Base-by-base conservation (phyloP, 2,113 vertebrate species). In the Tenrec ecaudatus region DNA sequence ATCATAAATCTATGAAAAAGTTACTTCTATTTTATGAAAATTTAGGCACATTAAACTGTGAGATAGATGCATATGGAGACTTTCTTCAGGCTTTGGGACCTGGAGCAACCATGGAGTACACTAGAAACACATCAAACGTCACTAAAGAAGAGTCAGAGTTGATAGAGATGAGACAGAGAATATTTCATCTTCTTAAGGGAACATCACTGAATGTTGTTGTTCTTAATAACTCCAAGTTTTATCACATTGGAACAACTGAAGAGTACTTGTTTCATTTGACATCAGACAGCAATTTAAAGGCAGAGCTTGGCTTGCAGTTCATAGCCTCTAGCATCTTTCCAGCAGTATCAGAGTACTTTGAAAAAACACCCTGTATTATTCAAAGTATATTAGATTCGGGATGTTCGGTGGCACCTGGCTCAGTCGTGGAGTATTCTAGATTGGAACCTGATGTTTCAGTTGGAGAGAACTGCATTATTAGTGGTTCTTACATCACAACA, bases 61-160 rank as follows among this genome's bases (percentile, higher is more conserved):
- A 99, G 97, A 98, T 99, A 68, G 99, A 99, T 75, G 99, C 99
- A 0, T 99, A 99, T 31, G 99, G 99, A 25, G 99, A 99, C 96
- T 99, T 99, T 68, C 98, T 99, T 0, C 99, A 99, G 96, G 99
- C 99, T 1, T 96, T 99, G 92, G 99, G 99, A 7, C 96, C 98
- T 2, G 94, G 97, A 31, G 99, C 99, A 76, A 98, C 98, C 1
- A 31, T 96, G 3, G 98, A 98, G 2, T 99, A 99, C 91, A 98
- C 98, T 38, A 95, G 33, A 89, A 98, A 98, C 86, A 98, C 96
- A 0, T 97, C 97, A 2, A 98, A 98, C 27, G 93, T 98, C 71
- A 97, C 96, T 3, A 97, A 96, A 95, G 97, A 98, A 95, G 98
- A 98, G 31, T 88, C 94, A 0, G 96, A 86, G 31, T 90, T 99